Base-by-base conservation (phyloP, 2,113 vertebrate genomes). In the Lonchura striata region DNA sequence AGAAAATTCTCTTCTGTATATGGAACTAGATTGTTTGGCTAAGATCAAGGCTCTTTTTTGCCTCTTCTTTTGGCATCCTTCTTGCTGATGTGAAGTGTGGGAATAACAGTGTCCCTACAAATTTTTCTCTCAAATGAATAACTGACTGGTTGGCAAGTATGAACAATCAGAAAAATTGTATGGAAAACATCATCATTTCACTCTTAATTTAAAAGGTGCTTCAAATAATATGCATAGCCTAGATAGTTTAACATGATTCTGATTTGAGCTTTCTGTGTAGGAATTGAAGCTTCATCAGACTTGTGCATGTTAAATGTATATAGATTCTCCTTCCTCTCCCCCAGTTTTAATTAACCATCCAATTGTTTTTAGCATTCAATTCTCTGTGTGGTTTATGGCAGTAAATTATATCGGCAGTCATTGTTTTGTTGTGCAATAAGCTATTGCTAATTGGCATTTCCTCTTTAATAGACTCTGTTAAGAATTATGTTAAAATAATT, bases 401-500 rank as follows among this genome's bases (percentile, higher is more conserved):
- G 81, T 96, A 95, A 96, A 95, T 97, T 96, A 87, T 93, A 92
- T 97, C 7, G 11, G 37, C 92, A 95, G 91, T 96, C 87, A 82
- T 95, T 98, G 93, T 97, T 96, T 95, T 88, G 95, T 86, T 97
- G 88, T 96, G 44, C 90, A 94, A 85, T 97, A 96, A 96, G 94
- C 68, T 95, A 92, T 56, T 83, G 57, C 97, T 97, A 96, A 96
- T 97, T 96, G 91, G 66, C 70, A 94, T 95, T 97, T 95, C 97
- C 96, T 92, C 69, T 96, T 97, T 96, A 97, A 96, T 96, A 96
- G 94, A 95, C 95, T 97, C 90, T 91, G 92, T 95, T 97, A 95
- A 90, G 95, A 97, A 96, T 97, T 96, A 97, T 97, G 97, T 91
- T 96, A 97, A 95, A 97, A 97, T 97, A 97, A 97, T 98, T 96